These are phyloP conservation scores for Ibidorhyncha struthersii DNA, from an alignment of 2,113 vertebrate species.

Conservation along the genomic window DNA sequence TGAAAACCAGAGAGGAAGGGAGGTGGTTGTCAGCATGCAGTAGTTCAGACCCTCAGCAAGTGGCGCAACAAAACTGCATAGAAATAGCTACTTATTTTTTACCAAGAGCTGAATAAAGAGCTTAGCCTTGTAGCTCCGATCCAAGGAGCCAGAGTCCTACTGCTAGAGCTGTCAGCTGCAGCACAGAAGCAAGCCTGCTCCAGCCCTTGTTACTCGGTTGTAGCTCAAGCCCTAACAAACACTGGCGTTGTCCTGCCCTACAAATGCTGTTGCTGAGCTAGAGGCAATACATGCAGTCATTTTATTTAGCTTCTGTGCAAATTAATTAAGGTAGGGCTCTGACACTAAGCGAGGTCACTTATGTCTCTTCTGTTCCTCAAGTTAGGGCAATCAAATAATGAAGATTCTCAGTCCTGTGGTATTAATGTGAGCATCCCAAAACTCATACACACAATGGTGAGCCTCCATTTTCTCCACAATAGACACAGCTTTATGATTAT, in stretches of 20 bases:
- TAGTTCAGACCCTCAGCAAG: neutral
- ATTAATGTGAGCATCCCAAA: neutral
- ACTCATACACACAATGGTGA: neutral
- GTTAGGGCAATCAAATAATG: neutral
- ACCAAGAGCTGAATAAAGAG: neutral
- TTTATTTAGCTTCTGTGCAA: neutral
- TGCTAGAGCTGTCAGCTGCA: neutral
- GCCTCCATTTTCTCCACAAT: neutral
- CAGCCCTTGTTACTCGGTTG: neutral
- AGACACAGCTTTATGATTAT: neutral
- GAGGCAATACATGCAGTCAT: neutral
- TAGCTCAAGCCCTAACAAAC: neutral
- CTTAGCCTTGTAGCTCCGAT: neutral
- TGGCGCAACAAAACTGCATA: neutral
- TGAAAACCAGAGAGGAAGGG: neutral
- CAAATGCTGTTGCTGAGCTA: neutral
- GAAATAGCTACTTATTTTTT: neutral
- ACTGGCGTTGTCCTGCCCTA: fast-evolving
- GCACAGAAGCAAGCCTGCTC: neutral
- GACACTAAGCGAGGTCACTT: neutral
- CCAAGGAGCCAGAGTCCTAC: neutral
- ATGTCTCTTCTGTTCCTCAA: neutral
- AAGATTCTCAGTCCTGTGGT: neutral
- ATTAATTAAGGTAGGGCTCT: neutral
- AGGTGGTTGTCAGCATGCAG: neutral